These are phyloP conservation scores for Syngnathus scovelli DNA, from an alignment of 2,113 vertebrate genomes.

Conservation along the genomic window DNA sequence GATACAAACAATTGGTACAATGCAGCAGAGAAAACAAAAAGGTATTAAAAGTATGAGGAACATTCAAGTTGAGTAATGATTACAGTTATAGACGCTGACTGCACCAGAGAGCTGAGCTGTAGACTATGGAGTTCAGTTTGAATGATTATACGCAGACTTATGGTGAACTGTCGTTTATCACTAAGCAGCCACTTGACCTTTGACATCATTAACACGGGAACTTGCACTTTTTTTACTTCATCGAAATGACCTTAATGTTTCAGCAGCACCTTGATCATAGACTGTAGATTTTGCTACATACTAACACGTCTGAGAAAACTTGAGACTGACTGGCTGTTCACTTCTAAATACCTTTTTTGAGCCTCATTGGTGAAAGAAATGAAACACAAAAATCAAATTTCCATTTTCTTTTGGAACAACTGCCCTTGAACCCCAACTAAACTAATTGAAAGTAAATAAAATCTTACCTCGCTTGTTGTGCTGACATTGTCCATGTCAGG, in stretches of 20 bases:
- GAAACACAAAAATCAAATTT: neutral
- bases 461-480: neutral
- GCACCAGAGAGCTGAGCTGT: conserved; percentile 6
- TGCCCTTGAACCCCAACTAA: neutral
- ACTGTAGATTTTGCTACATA: neutral
- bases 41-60: conserved; percentile 13
- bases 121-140: neutral
- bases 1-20: conserved; percentile 30
- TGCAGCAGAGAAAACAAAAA: conserved; percentile 13
- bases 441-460: neutral
- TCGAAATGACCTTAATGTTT: neutral
- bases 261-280: neutral
- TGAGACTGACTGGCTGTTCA: neutral
- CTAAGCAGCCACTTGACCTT: conserved; percentile 14
- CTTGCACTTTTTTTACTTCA: neutral
- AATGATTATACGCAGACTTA: conserved; percentile 12
- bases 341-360: neutral
- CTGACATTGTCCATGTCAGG: neutral
- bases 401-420: neutral
- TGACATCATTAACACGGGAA: conserved; percentile 17
- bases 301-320: neutral
- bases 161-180: conserved; percentile 17
- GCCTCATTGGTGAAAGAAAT: neutral
- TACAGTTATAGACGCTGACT: conserved; percentile 17
- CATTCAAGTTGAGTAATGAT: conserved; percentile 48